Conservation (phyloP, 2,888 invertebrate species). For the Yponomeuta cagnagella region DNA sequence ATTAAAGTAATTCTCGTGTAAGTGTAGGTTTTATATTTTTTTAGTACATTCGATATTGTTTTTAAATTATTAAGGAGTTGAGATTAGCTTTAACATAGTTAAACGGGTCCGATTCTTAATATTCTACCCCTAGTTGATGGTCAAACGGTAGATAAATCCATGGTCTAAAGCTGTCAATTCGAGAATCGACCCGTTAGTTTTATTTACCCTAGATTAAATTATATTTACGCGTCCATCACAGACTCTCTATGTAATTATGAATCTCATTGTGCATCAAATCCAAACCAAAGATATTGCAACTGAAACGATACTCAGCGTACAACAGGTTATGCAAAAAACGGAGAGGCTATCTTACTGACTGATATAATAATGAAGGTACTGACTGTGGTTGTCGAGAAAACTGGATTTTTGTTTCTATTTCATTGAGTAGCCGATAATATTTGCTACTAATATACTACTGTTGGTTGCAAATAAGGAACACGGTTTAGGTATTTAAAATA, state of each 20-base stretch:
- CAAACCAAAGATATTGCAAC: not conserved
- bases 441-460: no score
- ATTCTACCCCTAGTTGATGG: not conserved
- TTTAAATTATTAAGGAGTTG: not conserved
- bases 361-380: not conserved
- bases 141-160: not conserved
- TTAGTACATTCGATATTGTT: conserved; percentile 7
- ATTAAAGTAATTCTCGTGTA: conserved; percentile 2
- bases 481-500: no score
- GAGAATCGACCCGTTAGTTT: not conserved
- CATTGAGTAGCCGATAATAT: no score
- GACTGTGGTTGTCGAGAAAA: not conserved
- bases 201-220: not conserved
- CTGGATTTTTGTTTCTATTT: not conserved
- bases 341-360: not conserved
- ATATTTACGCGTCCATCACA: not conserved
- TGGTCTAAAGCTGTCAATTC: not conserved
- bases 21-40: conserved; percentile 17
- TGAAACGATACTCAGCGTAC: not conserved
- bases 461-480: no score
- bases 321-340: not conserved
- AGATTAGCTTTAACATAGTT: not conserved
- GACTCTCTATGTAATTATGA: not conserved
- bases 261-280: not conserved
- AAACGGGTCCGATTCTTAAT: not conserved